Base-by-base conservation (phyloP, 2,888 invertebrate species). In the Ophonus ardosiacus region DNA sequence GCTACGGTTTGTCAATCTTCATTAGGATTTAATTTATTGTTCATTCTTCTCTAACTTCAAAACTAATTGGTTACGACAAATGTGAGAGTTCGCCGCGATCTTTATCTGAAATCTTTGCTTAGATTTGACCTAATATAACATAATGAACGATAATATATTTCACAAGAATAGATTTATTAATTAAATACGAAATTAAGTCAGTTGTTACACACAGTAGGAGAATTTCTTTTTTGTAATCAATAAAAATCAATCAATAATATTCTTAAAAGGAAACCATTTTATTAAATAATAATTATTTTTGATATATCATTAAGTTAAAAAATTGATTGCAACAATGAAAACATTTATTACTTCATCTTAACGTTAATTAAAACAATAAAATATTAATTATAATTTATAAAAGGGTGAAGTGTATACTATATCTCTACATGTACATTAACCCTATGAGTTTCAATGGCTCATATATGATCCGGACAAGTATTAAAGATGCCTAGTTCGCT, bases 1-100 rank as follows among this genome's bases (percentile, higher is more conserved):
- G 68, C 15, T 31, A 68, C 38, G 63, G 7, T 31, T 38, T 68
- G 68, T 68, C 68, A 68, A 68, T 68, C 68, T 68, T 68, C 68
- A 68, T 68, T 68, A 68, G 31, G 31, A 1, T 24, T 68, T 38
- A 68, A 68, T 68, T 40, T 38, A 68, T 68, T 68, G 38, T 68
- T 38, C 38, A 68, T 38, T 68, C 38, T 38, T 38, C 31, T 68
- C 31, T 38, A 68, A 38, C 21, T 38, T 63, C 8, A 31, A 31
- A 68, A 15, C 24, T 68, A 68, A 68, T 68, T 68, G 8, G 68
- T 38, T 15, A n/a, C 24, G 31, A 68, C 68, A 31, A 38, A 68
- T 38, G 38, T 68, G 68, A 68, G 68, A 68, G 68, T 68, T 68
- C 13, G 43, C 13, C 7, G 38, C 38, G 31, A 38, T 68, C 24